phyloP scores from a whole-genome alignment of 2,888 invertebrate species.

The Mesorhabditis spiculigera region DNA sequence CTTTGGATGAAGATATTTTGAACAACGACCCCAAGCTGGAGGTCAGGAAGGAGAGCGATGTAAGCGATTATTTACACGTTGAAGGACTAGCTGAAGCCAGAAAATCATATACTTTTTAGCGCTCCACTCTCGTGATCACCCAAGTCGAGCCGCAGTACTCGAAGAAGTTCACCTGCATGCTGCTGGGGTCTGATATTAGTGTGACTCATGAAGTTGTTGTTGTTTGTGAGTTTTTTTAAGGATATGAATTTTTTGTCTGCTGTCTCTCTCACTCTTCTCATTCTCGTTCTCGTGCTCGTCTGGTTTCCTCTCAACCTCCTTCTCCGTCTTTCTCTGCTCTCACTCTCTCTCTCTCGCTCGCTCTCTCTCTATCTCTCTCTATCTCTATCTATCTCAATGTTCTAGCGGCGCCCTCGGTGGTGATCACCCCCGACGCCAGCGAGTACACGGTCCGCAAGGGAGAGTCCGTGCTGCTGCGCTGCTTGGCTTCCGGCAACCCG shows the following conservation, averaged over 20 bases:
- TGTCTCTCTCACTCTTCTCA: neutral
- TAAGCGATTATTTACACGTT: neutral
- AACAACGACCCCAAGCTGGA: neutral
- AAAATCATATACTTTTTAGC: neutral
- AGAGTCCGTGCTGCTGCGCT: neutral
- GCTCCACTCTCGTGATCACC: neutral
- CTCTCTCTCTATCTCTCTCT: too few relatives aligned
- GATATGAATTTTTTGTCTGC: neutral
- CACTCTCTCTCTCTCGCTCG: too few relatives aligned
- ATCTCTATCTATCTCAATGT: neutral
- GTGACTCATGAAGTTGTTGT: conserved; percentile 4
- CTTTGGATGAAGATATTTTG: neutral
- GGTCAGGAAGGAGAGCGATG: neutral
- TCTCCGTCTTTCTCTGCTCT: too few relatives aligned
- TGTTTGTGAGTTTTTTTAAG: neutral
- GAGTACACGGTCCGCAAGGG: neutral
- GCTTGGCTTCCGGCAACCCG: neutral
- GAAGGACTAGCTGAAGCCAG: neutral
- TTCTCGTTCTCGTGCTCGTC: too few relatives aligned
- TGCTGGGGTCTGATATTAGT: neutral
- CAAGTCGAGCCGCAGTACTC: conserved; percentile 3
- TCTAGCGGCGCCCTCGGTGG: neutral
- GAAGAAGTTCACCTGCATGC: neutral
- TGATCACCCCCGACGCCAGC: neutral
- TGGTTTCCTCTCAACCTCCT: too few relatives aligned